Conservation (phyloP, 2,113 vertebrate genomes). For the Cavia porcellus region DNA sequence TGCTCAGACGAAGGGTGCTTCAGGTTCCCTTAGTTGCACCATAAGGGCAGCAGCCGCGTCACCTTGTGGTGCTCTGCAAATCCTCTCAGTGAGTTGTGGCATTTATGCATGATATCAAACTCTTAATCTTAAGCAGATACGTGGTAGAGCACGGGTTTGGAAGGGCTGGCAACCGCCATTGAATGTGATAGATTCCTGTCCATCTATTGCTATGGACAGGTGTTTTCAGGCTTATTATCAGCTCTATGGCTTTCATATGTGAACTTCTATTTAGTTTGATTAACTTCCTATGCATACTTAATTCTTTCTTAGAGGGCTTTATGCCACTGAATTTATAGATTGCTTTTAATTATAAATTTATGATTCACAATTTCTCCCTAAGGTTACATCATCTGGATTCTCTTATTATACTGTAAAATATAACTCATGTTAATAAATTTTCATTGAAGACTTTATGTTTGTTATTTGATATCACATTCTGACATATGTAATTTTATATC, state of each 20-base stretch:
- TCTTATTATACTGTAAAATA: conserved; percentile 11
- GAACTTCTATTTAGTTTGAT: not conserved
- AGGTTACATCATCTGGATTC: not conserved
- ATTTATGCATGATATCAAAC: not conserved
- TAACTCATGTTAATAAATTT: not conserved
- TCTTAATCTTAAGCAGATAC: not conserved
- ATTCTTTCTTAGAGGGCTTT: conserved; percentile 15
- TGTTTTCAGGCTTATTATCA: not conserved
- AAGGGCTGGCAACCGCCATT: not conserved
- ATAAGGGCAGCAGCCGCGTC: not conserved
- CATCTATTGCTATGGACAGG: not conserved
- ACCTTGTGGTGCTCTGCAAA: too few species aligned
- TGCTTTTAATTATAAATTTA: conserved; percentile 5
- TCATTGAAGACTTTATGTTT: conserved; percentile 22
- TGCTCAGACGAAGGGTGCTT: not conserved
- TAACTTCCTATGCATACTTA: not conserved
- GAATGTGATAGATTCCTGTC: not conserved
- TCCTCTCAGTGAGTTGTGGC: not conserved
- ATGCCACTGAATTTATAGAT: conserved; percentile 3
- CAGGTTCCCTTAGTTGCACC: not conserved
- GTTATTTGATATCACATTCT: not conserved
- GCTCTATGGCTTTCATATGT: not conserved
- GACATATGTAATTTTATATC: not conserved
- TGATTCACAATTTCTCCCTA: not conserved
- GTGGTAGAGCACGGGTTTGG: not conserved